Base-by-base conservation (phyloP, 23 tunicate species). In the Aplidium turbinatum region DNA sequence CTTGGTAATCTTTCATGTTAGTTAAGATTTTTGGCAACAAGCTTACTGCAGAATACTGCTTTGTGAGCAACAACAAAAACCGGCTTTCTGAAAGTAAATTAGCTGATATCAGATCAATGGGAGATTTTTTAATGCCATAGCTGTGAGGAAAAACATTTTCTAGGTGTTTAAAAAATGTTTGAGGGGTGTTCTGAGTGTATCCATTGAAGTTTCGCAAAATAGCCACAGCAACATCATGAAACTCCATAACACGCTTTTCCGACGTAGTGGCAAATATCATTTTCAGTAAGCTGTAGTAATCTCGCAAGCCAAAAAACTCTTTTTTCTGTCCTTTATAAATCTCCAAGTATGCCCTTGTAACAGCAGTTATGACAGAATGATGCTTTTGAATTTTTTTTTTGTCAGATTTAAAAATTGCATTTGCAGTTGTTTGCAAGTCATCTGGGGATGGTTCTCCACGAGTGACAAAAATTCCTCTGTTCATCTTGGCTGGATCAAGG, bases 401-500 rank as follows among this genome's bases (percentile, higher is more conserved):
- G 35, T 72, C 47, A 11, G 77, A 70, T 47, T 72, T 39, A 50
- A 82, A 71, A 50, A 82, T 82, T 45, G 70, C 79, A 42, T 29
- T 58, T 4, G 87, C 87, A 11, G 87, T 82, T 25, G 47, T 47
- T 28, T 56, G 65, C 52, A 82, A 48, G 33, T 82, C 87, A 20
- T 34, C 28, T 35, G 50, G 32, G 0, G 78, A 45, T 19, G 87
- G 87, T 63, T 72, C 58, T 18, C 73, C 77, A 31, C 87, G 56
- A 33, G 87, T 82, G 9, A 82, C 87, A 63, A 82, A 82, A 11
- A 82, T 82, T 21, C 87, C 87, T 33, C 87, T 70, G 32, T 82
- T 82, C 87, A 82, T 82, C 34, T 82, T 82, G 1, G 87, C 87
- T 32, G 80, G 87, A 63, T 82, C 87, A 1, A 82, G 66, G 0